Evolutionary conservation across 1,140 invertebrate species (phyloP).

Genomic region (Caligus rogercresseyi): DNA sequence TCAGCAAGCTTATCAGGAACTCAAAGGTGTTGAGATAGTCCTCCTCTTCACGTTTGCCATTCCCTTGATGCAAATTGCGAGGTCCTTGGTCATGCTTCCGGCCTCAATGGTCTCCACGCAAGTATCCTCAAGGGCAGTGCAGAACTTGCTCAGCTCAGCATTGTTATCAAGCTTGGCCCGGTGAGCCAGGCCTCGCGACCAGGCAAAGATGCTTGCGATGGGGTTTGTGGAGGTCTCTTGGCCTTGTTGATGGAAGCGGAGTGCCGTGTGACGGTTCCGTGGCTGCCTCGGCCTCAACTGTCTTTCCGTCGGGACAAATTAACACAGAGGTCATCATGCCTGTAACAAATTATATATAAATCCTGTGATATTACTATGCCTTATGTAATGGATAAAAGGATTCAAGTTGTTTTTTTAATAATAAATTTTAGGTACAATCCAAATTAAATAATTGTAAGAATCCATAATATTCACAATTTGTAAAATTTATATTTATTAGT

Average conservation of each 20-base stretch:
- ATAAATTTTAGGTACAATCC: no score
- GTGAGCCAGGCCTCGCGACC: conserved; percentile 65
- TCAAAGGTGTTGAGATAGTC: conserved; percentile 96
- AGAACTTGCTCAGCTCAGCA: conserved; percentile 44
- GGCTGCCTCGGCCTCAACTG: conserved; percentile 74
- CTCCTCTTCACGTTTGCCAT: conserved; percentile 46
- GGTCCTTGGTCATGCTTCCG: conserved; percentile 79
- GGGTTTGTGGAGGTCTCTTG: conserved; percentile 71
- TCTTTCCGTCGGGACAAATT: conserved; percentile 75
- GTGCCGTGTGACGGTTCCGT: no score
- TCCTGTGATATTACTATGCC: conserved; percentile 47
- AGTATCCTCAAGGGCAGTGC: conserved; percentile 40
- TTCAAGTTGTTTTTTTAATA: no score
- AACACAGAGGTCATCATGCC: conserved; percentile 79
- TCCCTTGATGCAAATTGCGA: conserved; percentile 62
- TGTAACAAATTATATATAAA: no score
- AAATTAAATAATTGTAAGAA: no score
- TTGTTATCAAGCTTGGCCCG: conserved; percentile 63
- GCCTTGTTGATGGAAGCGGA: conserved; percentile 62
- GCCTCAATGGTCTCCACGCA: conserved; percentile 69
- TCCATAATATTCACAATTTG: no score
- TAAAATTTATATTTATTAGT: no score
- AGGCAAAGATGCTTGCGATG: conserved; percentile 79
- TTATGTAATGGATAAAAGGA: conserved; percentile 10
- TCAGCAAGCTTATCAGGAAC: conserved; percentile 90